A percentile compares a stretch with the other conserved stretches of the same genome.
Conservation (phyloP, 1,140 invertebrate genomes). For the Calephelis virginiensis region DNA sequence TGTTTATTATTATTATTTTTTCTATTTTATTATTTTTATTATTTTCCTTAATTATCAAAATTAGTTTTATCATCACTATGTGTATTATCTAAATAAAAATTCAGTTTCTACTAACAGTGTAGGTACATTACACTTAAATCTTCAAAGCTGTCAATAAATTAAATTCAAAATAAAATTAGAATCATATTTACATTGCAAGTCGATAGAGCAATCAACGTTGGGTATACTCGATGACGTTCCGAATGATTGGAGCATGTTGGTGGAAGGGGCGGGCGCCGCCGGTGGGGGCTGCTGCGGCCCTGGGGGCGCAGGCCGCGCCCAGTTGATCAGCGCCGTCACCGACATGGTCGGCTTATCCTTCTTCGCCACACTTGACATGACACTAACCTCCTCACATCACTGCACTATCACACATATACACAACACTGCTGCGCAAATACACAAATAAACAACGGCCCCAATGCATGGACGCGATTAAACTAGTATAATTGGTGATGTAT, state of each 20-base stretch:
- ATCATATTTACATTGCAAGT: slow-evolving; percentile 69
- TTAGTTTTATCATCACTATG: too few species aligned
- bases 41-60: too few species aligned
- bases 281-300: slow-evolving; percentile 53
- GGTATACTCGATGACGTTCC: slow-evolving; percentile 52
- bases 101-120: too few species aligned
- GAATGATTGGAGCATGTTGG: slow-evolving; percentile 51
- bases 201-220: slow-evolving; percentile 59
- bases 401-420: slow-evolving; percentile 39
- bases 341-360: slow-evolving; percentile 92
- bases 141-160: too few species aligned
- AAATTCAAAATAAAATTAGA: background rate
- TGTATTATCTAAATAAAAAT: too few species aligned
- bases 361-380: slow-evolving; percentile 83
- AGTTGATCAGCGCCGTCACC: slow-evolving; percentile 86
- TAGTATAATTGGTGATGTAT: background rate
- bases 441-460: slow-evolving; percentile 28
- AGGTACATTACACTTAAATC: too few species aligned
- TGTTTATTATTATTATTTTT: too few species aligned
- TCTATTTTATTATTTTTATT: too few species aligned
- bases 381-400: slow-evolving; percentile 74
- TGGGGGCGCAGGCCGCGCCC: slow-evolving; percentile 59
- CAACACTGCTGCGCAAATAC: slow-evolving; percentile 39
- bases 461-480: slow-evolving; percentile 4
- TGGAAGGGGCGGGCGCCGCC: slow-evolving; percentile 75